Base-by-base conservation (phyloP, 2,888 invertebrate genomes). In the Andricus quercusramuli region DNA sequence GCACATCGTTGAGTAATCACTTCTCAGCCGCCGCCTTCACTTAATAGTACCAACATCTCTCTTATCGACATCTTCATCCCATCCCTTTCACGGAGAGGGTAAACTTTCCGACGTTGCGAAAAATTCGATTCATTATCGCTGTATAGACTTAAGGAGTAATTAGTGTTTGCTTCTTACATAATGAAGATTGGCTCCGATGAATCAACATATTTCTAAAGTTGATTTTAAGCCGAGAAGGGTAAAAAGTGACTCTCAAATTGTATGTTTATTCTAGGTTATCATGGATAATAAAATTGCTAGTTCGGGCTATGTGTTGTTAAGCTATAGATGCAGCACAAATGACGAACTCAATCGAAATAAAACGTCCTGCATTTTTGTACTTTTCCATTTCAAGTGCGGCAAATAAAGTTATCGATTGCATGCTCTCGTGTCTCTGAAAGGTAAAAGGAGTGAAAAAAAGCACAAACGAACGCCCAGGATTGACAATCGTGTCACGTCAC, bases 41-140 rank as follows among this genome's bases (percentile, higher is more conserved):
- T 74, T 74, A 74, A 74, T 59, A 74, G 74, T 74, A 74, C 56
- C 74, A 74, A 74, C 74, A 74, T 74, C 74, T 56, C 56, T 59
- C 56, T 74, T 74, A 74, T 74, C 74, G 74, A 74, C 74, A 56
- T 74, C 56, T 59, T 74, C 56, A 74, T 74, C 56, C 22, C 11
- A 37, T 56, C 20, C 32, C 32, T 74, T 74, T 37, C 56, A 59
- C 51, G 37, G n/a, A 74, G 29, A 74, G 74, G 32, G 56, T 74
- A 56, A 74, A 56, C 74, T 59, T 74, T 74, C 20, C 56, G 56
- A 74, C 56, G 32, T 56, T 20, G 56, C 11, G 29, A 51, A 56
- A 51, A 74, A 59, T 56, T 56, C 56, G 32, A 32, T 74, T 56
- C 32, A 59, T 56, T 59, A 56, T 64, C 25, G 64, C 64, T 64